Evolutionary conservation across 2,888 invertebrate genomes (phyloP).

Genomic region (Cryptus armator): DNA sequence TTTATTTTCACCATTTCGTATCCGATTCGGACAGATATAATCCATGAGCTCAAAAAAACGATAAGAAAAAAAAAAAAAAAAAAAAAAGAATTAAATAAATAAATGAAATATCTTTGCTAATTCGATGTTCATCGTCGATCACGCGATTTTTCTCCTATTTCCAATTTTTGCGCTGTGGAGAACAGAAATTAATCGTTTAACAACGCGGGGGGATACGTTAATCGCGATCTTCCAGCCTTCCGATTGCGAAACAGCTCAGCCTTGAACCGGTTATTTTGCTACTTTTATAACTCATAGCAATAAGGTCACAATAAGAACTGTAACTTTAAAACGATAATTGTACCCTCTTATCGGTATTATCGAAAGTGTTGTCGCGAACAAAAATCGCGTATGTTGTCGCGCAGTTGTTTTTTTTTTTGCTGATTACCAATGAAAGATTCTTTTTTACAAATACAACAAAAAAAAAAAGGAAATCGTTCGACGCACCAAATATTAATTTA

Average conservation of each 20-base stretch:
- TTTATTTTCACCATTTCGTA: conserved; percentile 25
- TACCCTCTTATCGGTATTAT: conserved; percentile 50
- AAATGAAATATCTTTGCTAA: conserved; percentile 25
- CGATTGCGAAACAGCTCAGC: conserved; percentile 79
- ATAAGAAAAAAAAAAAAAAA: neutral
- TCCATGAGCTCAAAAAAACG: conserved; percentile 60
- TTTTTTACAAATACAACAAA: conserved; percentile 36
- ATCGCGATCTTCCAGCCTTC: conserved; percentile 75
- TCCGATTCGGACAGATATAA: conserved; percentile 26
- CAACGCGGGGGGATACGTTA: conserved; percentile 57
- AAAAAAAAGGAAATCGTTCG: conserved; percentile 11
- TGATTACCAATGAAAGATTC: conserved; percentile 27
- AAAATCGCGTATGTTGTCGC: conserved; percentile 41
- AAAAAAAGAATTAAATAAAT: neutral
- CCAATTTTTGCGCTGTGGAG: conserved; percentile 53
- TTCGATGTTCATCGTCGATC: conserved; percentile 36
- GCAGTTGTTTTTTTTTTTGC: conserved; percentile 17
- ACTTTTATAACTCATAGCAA: conserved; percentile 82
- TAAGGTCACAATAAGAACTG: conserved; percentile 64
- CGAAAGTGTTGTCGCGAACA: conserved; percentile 33
- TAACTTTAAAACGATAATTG: conserved; percentile 44
- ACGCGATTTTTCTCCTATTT: conserved; percentile 61
- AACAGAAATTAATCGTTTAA: conserved; percentile 51
- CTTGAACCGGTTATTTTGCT: conserved; percentile 84
- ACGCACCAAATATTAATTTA: conserved; percentile 35